Evolutionary conservation across 2,113 vertebrate genomes (phyloP).

Genomic region (Oceanodroma tethys): DNA sequence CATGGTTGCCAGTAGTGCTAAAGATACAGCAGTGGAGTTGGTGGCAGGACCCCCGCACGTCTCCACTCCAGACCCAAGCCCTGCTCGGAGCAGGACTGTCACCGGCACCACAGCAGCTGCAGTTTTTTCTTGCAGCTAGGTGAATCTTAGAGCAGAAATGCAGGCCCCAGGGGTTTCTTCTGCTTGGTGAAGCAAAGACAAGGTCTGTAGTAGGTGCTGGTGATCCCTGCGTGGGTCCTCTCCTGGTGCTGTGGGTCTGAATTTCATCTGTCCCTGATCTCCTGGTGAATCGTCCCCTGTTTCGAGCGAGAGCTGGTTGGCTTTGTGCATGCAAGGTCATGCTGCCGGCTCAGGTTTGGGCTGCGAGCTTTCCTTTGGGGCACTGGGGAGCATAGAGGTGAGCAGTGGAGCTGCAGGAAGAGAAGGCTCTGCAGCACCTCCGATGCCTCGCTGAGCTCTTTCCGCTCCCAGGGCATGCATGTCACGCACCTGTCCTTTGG

Average conservation of each 20-base stretch:
- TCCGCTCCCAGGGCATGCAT: rapidly evolving
- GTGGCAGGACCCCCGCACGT: not conserved
- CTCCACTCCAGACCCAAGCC: not conserved
- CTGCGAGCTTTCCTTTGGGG: not conserved
- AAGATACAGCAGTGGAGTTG: not conserved
- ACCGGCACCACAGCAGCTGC: not conserved
- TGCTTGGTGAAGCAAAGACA: not conserved
- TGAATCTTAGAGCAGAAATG: not conserved
- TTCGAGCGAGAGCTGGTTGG: not conserved
- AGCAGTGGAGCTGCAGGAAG: not conserved
- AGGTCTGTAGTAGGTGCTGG: not conserved
- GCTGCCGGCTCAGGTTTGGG: not conserved
- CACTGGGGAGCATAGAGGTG: not conserved
- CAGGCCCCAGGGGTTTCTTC: not conserved
- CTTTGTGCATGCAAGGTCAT: not conserved
- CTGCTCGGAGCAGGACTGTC: not conserved
- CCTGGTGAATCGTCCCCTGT: rapidly evolving
- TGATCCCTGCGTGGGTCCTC: not conserved
- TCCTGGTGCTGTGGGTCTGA: not conserved
- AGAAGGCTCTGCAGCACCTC: not conserved
- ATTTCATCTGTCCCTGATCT: not conserved
- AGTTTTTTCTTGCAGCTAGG: not conserved
- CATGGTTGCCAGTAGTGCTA: not conserved
- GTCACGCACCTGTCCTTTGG: not conserved
- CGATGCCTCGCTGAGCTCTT: rapidly evolving